Evolutionary conservation across 2,797 vertebrate genomes (phyloP).

Genomic region (Parauchenoglanis punctatus): DNA sequence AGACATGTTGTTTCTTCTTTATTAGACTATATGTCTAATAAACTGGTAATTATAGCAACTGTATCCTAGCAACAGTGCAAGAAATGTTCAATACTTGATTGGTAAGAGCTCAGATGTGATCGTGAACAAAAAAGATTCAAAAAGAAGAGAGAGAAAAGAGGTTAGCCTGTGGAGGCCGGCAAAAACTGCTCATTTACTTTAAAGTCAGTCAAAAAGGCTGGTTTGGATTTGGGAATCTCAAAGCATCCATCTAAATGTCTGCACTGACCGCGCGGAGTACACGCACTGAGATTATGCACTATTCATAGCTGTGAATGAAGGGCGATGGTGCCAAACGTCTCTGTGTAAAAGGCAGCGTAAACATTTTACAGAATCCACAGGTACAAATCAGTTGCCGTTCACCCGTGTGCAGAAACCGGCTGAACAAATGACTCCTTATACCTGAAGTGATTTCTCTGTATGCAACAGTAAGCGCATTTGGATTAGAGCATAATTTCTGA

Average conservation of each 20-base stretch:
- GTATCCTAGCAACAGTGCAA: constrained; percentile 82
- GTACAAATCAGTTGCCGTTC: constrained; percentile 59
- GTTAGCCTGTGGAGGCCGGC: background rate
- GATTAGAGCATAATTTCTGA: background rate
- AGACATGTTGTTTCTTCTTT: constrained; percentile 70
- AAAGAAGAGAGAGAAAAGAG: constrained; percentile 31
- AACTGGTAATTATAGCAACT: constrained; percentile 73
- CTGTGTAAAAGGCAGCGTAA: constrained; percentile 69
- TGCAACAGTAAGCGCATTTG: background rate
- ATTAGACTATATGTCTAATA: constrained; percentile 67
- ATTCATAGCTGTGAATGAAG: constrained; percentile 79
- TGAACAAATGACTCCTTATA: background rate
- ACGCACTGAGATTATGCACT: constrained; percentile 72
- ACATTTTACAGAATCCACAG: constrained; percentile 74
- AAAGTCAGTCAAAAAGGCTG: constrained; percentile 72
- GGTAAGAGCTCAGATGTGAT: constrained; percentile 68
- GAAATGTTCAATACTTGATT: constrained; percentile 75
- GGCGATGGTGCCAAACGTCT: constrained; percentile 68
- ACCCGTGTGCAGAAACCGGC: constrained; percentile 17
- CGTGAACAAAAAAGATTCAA: constrained; percentile 55
- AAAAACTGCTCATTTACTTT: constrained; percentile 41
- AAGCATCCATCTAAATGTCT: constrained; percentile 78
- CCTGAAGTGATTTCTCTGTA: background rate
- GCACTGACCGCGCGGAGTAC: constrained; percentile 73
- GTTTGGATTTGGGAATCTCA: constrained; percentile 71